Base-by-base conservation (phyloP, 2,888 invertebrate genomes). In the Cabera pusaria region DNA sequence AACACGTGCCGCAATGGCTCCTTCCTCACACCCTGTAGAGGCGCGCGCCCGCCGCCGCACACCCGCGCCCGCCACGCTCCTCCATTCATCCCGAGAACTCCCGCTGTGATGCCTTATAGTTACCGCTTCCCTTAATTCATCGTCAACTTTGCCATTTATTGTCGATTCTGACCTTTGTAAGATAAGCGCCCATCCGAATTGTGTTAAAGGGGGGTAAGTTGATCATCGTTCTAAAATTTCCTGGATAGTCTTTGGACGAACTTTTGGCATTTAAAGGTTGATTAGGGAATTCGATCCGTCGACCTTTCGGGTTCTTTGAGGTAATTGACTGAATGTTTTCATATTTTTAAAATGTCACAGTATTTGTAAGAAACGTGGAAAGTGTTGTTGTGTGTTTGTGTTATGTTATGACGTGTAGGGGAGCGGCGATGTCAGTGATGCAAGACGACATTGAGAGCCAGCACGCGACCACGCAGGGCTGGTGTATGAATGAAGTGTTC, bases 401-500 rank as follows among this genome's bases (percentile, higher is more conserved):
- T 19, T n/a, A 18, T 18, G 20, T 11, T 44, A 44, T 56, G 56
- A 14, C 14, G 14, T 59, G 56, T 53, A 44, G 45, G 25, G 39
- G 49, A 47, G 34, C 46, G 21, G 20, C 9, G 25, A 52, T 52
- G 40, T 42, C 44, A 50, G 39, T 48, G 56, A 50, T 61, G 64
- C 61, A 69, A 57, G 56, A 60, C 68, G 72, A 62, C 78, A 75
- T 78, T 74, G 75, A 72, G 69, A 66, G 67, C 69, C 59, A 64
- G 70, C 59, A 57, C 33, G 66, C 70, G 68, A 72, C 72, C 75
- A 73, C 80, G 82, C 82, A 80, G 79, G 77, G 76, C 74, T 22
- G 67, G 57, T 59, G 35, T 72, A 86, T 87, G 87, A 87, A 88
- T 87, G 87, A 78, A 82, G 65, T 59, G 49, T 53, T 56, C 73